Base-by-base conservation (phyloP, 2,797 vertebrate genomes). In the Denticeps clupeoides region DNA sequence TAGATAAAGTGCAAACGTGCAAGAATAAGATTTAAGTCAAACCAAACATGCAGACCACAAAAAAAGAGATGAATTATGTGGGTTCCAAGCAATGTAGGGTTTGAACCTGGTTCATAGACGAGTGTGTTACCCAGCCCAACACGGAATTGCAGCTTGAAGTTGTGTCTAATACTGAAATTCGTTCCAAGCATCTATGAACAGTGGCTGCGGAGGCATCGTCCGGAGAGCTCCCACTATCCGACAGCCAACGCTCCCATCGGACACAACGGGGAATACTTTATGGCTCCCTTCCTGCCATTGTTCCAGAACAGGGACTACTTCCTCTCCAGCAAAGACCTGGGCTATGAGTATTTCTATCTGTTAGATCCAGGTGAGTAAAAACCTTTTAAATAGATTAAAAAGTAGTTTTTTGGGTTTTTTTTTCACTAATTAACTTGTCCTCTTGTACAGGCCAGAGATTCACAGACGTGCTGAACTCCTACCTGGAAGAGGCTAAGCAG, bases 231-330 rank as follows among this genome's bases (percentile, higher is more conserved):
- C 51, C 74, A 65, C 55, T 97, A 89, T 49, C 94, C 94, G 16
- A 77, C 62, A 47, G 66, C 82, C 49, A 89, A 93, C 2, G 87
- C 94, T 19, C 89, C 94, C 5, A 91, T 98, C 42, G 94, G 94
- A 22, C 94, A 99, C 72, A 99, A 96, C 22, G 84, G 89, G n/a
- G 90, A 84, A 12, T 87, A 89, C 68, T 90, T 88, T 63, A 99
- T 99, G 93, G 91, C 99, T 7, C 94, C 94, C 21, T 98, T 96
- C 68, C 76, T 99, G 53, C 91, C 94, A 2, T 84, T 96, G n/a
- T 91, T 83, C 45, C 8, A 33, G 74, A 97, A 97, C 1, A 90
- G 89, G 51, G 93, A 97, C 46, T 94, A 95, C 70, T 96, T 99
- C 67, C 68, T 87, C 42, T 49, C 85, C 2, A 84, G 87, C 28